Evolutionary conservation across 2,888 invertebrate species (phyloP).

Genomic region (Trichopoda pennipes): DNA sequence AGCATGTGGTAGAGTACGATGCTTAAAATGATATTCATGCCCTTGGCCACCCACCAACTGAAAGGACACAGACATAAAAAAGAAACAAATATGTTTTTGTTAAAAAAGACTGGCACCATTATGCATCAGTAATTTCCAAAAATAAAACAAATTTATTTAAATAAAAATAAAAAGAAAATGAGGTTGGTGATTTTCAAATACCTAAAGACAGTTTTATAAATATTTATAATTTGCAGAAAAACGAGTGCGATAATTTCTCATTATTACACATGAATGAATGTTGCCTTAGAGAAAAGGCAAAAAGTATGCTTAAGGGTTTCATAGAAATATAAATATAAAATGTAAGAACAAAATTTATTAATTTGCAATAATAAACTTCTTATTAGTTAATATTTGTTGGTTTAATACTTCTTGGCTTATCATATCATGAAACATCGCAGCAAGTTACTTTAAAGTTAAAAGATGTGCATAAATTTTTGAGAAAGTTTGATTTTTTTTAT

Average conservation of each 20-base stretch:
- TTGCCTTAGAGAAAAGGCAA: not conserved
- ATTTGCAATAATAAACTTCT: too few species aligned
- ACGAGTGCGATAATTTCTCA: not conserved
- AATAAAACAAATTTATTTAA: conserved; percentile 7
- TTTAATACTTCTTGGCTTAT: not conserved
- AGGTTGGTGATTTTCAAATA: conserved; percentile 3
- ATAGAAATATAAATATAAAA: not conserved
- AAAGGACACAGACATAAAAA: conserved; percentile 72
- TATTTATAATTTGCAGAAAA: conserved; percentile 4
- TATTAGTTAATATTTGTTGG: too few species aligned
- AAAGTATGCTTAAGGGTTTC: not conserved
- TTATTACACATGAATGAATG: conserved; percentile 10
- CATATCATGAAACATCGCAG: not conserved
- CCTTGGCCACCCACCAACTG: conserved; percentile 92
- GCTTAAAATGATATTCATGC: conserved; percentile 96
- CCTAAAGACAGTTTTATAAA: conserved; percentile 20
- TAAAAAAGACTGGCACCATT: conserved; percentile 11
- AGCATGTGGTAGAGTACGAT: conserved; percentile 93
- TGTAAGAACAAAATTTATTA: not conserved
- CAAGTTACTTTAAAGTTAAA: too few species aligned
- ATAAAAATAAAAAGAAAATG: not conserved
- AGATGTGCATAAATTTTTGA: too few species aligned
- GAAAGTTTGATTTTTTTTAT: too few species aligned
- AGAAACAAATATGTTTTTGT: conserved; percentile 8
- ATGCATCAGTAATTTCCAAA: conserved; percentile 30